Base-by-base conservation (phyloP, 2,797 vertebrate genomes). In the Artibeus jamaicensis region DNA sequence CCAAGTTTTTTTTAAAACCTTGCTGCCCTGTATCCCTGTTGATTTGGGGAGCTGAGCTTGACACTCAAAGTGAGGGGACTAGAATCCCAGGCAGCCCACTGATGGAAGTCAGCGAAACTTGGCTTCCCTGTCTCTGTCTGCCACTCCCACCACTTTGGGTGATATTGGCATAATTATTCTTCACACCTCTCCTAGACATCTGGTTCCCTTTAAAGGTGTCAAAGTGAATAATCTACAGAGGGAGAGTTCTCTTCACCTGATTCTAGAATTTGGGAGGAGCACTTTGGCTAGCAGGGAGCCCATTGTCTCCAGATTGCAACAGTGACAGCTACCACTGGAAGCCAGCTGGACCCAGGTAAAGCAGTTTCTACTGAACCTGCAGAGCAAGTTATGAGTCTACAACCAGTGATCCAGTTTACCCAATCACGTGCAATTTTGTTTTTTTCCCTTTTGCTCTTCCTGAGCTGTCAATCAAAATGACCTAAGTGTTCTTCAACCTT, bases 271-370 rank as follows among this genome's bases (percentile, higher is more conserved):
- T 22, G 48, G 89, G 39, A 59, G 77, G 15, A 68, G 7, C 2
- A 39, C 9, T 92, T 34, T 48, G n/a, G 46, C 48, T 16, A 42
- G 26, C 21, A 53, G 37, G n/a, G n/a, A 86, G 29, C 53, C n/a
- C 78, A 37, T 24, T 10, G 29, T 46, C 34, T 50, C 34, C 18
- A 6, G 42, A 21, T 53, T 16, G 74, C 50, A 29, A 24, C 18
- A 11, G 15, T 48, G 50, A 39, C 59, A 39, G 21, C 21, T 32
- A 16, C 4, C 5, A 2, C 6, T 29, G 24, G 87, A 59, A 50
- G 84, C 39, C 11, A 53, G 15, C 16, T 19, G n/a, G 44, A 39
- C 8, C 0, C 0, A 2, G 71, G 12, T 44, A 48, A 6, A 12
- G 8, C 21, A 29, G 62, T 4, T 6, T 18, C 2, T 12, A 42